Evolutionary conservation across 2,113 vertebrate genomes (phyloP), one percentile per base, ranked within the genome.

Genomic region (Tamias sibiricus): DNA sequence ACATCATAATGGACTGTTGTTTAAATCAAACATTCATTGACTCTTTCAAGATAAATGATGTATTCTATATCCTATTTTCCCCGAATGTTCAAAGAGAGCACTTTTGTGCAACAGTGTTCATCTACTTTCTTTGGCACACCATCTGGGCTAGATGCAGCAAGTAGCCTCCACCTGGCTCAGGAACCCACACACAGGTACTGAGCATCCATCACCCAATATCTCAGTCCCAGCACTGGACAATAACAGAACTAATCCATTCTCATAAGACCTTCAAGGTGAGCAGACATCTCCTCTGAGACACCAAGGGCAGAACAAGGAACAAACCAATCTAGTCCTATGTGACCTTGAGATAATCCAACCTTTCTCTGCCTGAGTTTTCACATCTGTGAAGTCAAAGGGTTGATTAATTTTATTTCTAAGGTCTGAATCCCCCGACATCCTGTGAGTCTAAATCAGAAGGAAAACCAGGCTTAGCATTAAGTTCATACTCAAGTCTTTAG

Each of bases 31-130:
- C 81, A 90, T 28, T 30, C 2, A 0, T 28, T 66, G 87, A 81
- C 66, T 86, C 57, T 89, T 75, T 82, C 49, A 93, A 92, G 62
- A 94, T 54, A 91, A 96, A 95, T 93, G 87, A 75, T 88, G n/a
- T 42, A 66, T 49, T 89, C 88, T 75, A 40, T 75, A 42, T 64
- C 44, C 49, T 54, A 91, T 77, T 90, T 95, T 30, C 93, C 47
- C 42, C 42, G 57, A 89, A 92, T 32, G 47, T 66, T 47, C 96
- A 80, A 32, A 71, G 47, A 75, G 54, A 92, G 42, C 11, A 24
- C 85, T 94, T 97, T 32, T 90, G 69, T 42, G 66, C 72, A 91
- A 26, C 22, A 62, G 35, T 32, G 35, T 89, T 75, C 32, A 14
- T 92, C 79, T 59, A 0, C 83, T 90, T 85, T 81, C 54, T 93